Base-by-base conservation (phyloP, 2,113 vertebrate genomes). In the Sander vitreus region DNA sequence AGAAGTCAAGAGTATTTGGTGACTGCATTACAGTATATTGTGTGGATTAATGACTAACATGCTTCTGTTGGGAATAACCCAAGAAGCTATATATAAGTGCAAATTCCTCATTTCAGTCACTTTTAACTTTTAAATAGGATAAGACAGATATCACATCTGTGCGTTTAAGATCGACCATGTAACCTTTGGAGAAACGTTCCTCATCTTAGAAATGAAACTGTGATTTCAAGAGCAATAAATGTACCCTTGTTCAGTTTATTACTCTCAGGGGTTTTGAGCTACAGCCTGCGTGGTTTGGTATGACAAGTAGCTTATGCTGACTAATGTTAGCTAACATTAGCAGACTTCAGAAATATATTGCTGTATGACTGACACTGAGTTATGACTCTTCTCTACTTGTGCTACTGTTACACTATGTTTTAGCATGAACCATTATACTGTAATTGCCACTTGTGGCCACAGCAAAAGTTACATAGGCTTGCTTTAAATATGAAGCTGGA, bases 21-120 rank as follows among this genome's bases (percentile, higher is more conserved):
- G 68, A 16, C 43, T 73, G 36, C 16, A 19, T 64, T 62, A n/a
- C 54, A 60, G 15, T 7, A 16, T 12, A 39, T 50, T 30, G 70
- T 59, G 48, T 16, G 21, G 59, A 57, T 55, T n/a, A 68, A 62
- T 80, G 58, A 30, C 68, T 21, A 15, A 64, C 18, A n/a, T 47
- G 12, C 45, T 51, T 78, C 64, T 33, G 6, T 21, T 27, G 50
- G 50, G 60, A 72, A 39, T 27, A 51, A 36, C 47, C 45, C 27
- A 21, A 67, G 57, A 62, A 36, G 48, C 15, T 43, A 6, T 14
- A 54, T 30, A 21, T 47, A 36, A 15, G 19, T 50, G 63, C 16
- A 18, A 11, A 15, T n/a, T 15, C 54, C 15, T 55, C 73, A 16
- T 66, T 21, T 23, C 43, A 43, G 65, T 62, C 25, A 13, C 12